Evolutionary conservation across 2,797 vertebrate species (phyloP), one percentile per base, ranked within the genome.

Genomic region (Spinus olivaceus): DNA sequence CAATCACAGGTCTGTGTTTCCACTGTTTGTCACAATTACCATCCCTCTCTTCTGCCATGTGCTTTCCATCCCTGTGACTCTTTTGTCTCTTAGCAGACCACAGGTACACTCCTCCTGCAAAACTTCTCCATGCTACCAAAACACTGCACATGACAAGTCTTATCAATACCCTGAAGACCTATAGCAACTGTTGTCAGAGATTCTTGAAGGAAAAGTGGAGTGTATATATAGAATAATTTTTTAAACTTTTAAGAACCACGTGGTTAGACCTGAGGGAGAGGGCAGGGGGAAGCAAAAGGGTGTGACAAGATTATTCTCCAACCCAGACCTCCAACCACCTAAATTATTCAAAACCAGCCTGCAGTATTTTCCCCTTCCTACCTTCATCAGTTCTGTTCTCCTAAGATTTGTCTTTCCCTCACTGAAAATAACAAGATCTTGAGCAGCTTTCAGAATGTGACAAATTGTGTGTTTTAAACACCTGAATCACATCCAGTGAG

Each of bases 191-290:
- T 9, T 82, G 37, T 10, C 49, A 73, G 27, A 72, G 23, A 44
- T 33, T 51, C 35, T 41, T 5, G 1, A 79, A 69, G 25, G 18
- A 37, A 53, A 49, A 76, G 7, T 4, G 27, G 61, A 54, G 8
- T 16, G 6, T 6, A n/a, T 2, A 13, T 3, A 56, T 0, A 33
- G 2, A 88, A 57, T 14, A 30, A 15, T 2, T 44, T 42, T 17
- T 0, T 8, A 64, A 30, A 5, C 1, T 2, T 32, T 1, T 10
- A 80, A 63, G 23, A 77, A 56, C 8, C 10, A 14, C 7, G 24
- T 13, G 21, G 19, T 70, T 64, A 74, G 56, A 67, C 5, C 7
- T 0, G 0, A 11, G 8, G 23, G 16, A n/a, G 10, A 12, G 8
- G 4, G 39, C 23, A 4, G 1, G 12, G n/a, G 8, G 24, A 59